phyloP scores from a whole-genome alignment of 2,888 invertebrate genomes.

The Cataglyphis livida region DNA sequence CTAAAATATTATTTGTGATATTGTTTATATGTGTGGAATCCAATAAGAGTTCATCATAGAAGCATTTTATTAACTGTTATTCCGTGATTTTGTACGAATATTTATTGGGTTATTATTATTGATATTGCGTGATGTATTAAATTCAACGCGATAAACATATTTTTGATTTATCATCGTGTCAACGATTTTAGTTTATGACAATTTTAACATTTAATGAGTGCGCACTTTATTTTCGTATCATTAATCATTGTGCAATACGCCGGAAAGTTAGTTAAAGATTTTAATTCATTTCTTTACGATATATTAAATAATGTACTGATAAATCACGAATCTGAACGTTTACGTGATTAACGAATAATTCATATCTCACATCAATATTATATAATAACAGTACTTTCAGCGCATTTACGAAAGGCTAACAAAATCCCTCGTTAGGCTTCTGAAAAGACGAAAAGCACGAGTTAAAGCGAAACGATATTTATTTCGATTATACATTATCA shows the following conservation, averaged over 20 bases:
- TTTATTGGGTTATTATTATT: not conserved
- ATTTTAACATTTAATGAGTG: constrained; percentile 15
- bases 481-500: constrained; percentile 36
- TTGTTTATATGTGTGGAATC: not conserved
- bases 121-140: not conserved
- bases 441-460: constrained; percentile 33
- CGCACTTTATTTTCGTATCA: not conserved
- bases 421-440: constrained; percentile 46
- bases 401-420: constrained; percentile 6
- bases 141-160: not conserved
- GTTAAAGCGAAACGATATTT: constrained; percentile 26
- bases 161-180: constrained; percentile 15
- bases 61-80: not conserved
- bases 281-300: not conserved
- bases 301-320: not conserved
- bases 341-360: constrained; percentile 19
- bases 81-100: not conserved
- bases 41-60: not conserved
- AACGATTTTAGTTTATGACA: not conserved
- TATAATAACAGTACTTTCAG: constrained; percentile 20
- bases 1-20: not conserved
- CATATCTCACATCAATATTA: not conserved
- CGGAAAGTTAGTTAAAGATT: not conserved
- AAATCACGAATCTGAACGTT: constrained; percentile 11
- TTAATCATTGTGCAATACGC: constrained; percentile 13